Conservation (phyloP, 2,797 vertebrate genomes). For the Pogoniulus pusillus region DNA sequence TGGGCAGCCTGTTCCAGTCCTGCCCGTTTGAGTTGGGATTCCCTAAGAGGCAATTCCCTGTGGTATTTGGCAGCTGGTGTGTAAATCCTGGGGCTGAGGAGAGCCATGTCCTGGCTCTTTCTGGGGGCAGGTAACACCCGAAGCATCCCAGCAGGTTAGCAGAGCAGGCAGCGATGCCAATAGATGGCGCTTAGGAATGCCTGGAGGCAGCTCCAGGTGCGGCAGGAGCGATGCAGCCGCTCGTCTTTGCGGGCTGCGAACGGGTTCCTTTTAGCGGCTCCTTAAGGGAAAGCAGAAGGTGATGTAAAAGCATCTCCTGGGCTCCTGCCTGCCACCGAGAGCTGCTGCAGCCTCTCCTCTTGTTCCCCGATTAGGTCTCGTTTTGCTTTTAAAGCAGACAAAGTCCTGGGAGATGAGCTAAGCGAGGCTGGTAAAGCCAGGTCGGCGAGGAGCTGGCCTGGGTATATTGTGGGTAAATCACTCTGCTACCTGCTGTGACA, state of each 20-base stretch:
- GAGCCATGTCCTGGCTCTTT: neutral
- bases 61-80: neutral
- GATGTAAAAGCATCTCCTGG: neutral
- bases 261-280: fast-evolving
- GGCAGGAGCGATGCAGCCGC: neutral
- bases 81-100: neutral
- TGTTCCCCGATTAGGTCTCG: neutral
- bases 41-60: neutral
- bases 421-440: slow-evolving; percentile 15
- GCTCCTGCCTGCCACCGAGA: fast-evolving
- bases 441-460: slow-evolving; percentile 10
- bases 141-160: too few species aligned
- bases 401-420: slow-evolving; percentile 27
- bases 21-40: neutral
- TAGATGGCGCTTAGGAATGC: slow-evolving; percentile 38
- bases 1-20: too few species aligned
- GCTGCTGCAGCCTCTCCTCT: neutral
- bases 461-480: slow-evolving; percentile 59
- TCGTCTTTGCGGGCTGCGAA: fast-evolving
- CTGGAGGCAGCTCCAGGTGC: fast-evolving
- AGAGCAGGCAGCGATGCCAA: too few species aligned
- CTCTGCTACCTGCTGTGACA: slow-evolving; percentile 55
- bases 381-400: neutral
- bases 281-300: fast-evolving
- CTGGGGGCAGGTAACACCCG: too few species aligned